These are phyloP conservation scores for Listronotus oregonensis DNA, from an alignment of 1,140 invertebrate genomes.

Conservation along the genomic window DNA sequence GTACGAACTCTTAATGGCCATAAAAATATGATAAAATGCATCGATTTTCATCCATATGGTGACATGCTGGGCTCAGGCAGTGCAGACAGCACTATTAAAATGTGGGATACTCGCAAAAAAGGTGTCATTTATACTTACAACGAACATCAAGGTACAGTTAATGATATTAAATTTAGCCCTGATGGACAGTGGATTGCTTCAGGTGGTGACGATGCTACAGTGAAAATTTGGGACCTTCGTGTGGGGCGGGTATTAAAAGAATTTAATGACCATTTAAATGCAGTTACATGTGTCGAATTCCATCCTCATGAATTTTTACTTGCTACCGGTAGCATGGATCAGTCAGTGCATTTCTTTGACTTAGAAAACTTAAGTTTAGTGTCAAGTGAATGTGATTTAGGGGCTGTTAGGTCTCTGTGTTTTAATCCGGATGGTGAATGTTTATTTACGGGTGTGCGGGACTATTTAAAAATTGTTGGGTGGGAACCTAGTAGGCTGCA, in stretches of 20 bases:
- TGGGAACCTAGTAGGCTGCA: slow-evolving; percentile 91
- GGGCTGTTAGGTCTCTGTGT: slow-evolving; percentile 66
- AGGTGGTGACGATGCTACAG: slow-evolving; percentile 82
- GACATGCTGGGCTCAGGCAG: slow-evolving; percentile 93
- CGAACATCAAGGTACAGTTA: slow-evolving; percentile 85
- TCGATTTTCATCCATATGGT: slow-evolving; percentile 97
- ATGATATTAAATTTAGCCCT: slow-evolving; percentile 93
- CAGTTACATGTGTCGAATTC: slow-evolving; percentile 91
- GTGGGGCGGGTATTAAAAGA: slow-evolving; percentile 88
- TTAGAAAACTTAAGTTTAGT: slow-evolving; percentile 79
- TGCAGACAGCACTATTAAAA: slow-evolving; percentile 86
- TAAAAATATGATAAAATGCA: slow-evolving; percentile 84
- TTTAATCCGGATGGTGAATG: slow-evolving; percentile 90
- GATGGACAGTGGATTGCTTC: slow-evolving; percentile 98
- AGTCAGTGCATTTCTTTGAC: slow-evolving; percentile 85
- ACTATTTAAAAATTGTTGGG: slow-evolving; percentile 86
- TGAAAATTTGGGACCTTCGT: slow-evolving; percentile 89
- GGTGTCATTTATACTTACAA: slow-evolving; percentile 89
- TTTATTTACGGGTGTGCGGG: slow-evolving; percentile 87
- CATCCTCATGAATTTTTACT: slow-evolving; percentile 96
- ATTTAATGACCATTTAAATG: slow-evolving; percentile 80
- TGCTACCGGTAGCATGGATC: slow-evolving; percentile 73
- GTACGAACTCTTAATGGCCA: slow-evolving; percentile 92
- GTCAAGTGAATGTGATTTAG: slow-evolving; percentile 55
- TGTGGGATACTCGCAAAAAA: slow-evolving; percentile 76